Evolutionary conservation across 2,888 invertebrate genomes (phyloP).

Genomic region (Eupithecia insigniata): DNA sequence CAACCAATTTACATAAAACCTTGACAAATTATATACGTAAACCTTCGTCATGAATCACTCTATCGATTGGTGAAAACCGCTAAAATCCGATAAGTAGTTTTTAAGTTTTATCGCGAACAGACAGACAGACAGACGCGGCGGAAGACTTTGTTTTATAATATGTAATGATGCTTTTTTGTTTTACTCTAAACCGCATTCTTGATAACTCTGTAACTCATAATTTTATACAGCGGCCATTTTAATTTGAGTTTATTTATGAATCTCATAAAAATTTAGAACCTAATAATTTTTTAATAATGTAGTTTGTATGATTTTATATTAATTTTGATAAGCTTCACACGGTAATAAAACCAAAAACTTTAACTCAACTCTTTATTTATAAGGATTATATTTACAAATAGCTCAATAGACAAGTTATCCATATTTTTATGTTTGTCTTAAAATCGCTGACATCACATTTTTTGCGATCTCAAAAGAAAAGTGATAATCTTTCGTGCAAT

Average conservation of each 20-base stretch:
- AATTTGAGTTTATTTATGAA: conserved; percentile 16
- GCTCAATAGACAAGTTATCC: neutral
- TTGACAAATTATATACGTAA: too few relatives aligned
- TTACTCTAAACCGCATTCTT: conserved; percentile 39
- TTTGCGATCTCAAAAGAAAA: neutral
- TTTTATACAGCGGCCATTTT: conserved; percentile 15
- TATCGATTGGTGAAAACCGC: too few relatives aligned
- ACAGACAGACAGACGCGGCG: too few relatives aligned
- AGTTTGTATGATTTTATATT: neutral
- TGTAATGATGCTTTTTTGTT: conserved; percentile 34
- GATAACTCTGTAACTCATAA: conserved; percentile 19
- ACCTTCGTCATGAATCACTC: too few relatives aligned
- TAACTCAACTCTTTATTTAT: conserved; percentile 7
- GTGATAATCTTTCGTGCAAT: too few relatives aligned
- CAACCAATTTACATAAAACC: too few relatives aligned
- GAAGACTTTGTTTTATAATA: too few relatives aligned
- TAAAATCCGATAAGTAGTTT: too few relatives aligned
- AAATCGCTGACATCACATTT: neutral
- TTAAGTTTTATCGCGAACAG: too few relatives aligned
- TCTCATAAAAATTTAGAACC: neutral
- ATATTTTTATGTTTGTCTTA: neutral
- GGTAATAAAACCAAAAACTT: neutral
- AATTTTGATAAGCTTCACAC: neutral
- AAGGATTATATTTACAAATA: conserved; percentile 21
- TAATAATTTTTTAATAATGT: neutral